Evolutionary conservation across 2,888 invertebrate genomes (phyloP), one percentile per base, ranked within the genome.

Genomic region (Globia sparganii): DNA sequence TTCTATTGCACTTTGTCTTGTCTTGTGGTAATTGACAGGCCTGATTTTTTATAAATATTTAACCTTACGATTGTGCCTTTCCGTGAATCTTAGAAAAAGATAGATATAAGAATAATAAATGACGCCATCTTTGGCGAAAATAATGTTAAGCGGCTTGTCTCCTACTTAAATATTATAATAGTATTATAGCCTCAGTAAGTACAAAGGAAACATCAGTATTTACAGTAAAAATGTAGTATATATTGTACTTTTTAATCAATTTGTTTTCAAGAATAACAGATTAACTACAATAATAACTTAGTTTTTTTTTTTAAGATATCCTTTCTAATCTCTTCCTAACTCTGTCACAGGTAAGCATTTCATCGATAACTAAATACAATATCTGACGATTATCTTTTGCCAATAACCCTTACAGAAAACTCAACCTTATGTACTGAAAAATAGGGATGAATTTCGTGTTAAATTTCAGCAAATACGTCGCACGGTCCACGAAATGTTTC

Each of bases 311-410:
- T 43, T 31, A 73, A 59, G n/a, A 28, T 61, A 46, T 8, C 70
- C 43, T 58, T 43, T 89, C 91, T 90, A 88, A 87, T 88, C 83
- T 70, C 58, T 78, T 87, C 73, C 58, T 86, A 88, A 84, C 83
- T 91, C 91, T 90, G 72, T 43, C 62, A 71, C 89, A 89, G 89
- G 89, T 89, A 90, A 90, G 84, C 86, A 88, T 87, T 87, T 90
- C 93, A 94, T 92, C 94, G 94, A 95, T 95, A 95, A 94, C 95
- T 95, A 95, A 96, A 96, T 92, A 95, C 95, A 95, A 94, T 96
- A 96, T 94, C 93, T 91, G 93, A 90, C 92, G 93, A 95, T 94
- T 94, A 96, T 95, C 94, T 94, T 88, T 90, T 81, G 90, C 92
- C 91, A 92, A 75, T 75, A 92, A 88, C 73, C 58, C 69, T 70